A percentile compares a stretch with the other conserved stretches of the same genome.
phyloP scores from a whole-genome alignment of 2,113 vertebrate genomes.

The Pluvialis apricaria region DNA sequence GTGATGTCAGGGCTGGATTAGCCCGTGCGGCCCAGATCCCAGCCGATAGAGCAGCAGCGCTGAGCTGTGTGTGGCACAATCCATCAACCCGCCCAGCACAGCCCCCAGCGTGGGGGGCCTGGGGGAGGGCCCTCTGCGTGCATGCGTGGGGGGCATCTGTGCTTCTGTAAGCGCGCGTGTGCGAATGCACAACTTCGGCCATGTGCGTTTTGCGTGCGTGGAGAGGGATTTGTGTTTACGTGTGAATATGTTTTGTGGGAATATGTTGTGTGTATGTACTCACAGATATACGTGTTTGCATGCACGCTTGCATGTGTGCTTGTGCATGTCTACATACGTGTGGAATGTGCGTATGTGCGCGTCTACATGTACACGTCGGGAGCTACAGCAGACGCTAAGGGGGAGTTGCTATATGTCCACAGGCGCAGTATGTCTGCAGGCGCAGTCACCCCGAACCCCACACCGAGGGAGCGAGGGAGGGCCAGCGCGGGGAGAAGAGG shows the following conservation, averaged over 20 bases:
- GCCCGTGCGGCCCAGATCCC: neutral
- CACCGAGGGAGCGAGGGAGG: neutral
- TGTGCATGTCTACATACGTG: fast-evolving
- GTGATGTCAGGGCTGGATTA: conserved; percentile 59
- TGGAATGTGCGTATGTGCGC: fast-evolving
- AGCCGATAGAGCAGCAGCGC: neutral
- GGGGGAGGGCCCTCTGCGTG: neutral
- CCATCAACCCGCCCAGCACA: conserved; percentile 27
- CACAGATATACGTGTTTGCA: neutral
- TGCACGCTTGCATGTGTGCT: fast-evolving
- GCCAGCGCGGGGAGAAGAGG: neutral
- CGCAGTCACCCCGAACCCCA: neutral
- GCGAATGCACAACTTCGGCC: neutral
- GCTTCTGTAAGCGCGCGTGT: neutral
- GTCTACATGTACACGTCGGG: neutral
- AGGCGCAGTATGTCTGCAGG: too few species aligned
- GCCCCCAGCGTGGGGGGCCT: conserved; percentile 51
- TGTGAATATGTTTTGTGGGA: neutral
- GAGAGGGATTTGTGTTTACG: fast-evolving
- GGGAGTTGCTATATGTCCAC: fast-evolving
- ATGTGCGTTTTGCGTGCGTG: fast-evolving
- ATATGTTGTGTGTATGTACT: fast-evolving
- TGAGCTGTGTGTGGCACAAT: conserved; percentile 57
- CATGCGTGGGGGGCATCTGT: neutral
- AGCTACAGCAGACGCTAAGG: neutral